A percentile compares a stretch with the other conserved stretches of the same genome.
phyloP scores from a whole-genome alignment of 2,888 invertebrate species.

The Drosophila formosana region DNA sequence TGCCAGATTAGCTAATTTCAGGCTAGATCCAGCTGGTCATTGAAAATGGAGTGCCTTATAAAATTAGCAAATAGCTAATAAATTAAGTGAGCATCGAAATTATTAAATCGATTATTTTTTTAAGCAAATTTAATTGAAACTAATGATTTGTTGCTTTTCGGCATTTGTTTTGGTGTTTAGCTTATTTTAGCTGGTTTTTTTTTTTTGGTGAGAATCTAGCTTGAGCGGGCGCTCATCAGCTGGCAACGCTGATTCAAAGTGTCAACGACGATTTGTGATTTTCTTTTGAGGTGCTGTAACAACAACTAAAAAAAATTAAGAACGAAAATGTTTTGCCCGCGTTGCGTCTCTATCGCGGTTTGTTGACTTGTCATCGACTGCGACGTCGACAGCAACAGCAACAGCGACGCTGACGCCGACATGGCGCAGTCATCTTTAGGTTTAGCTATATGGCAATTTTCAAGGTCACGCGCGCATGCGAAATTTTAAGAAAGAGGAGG shows the following conservation, averaged over 20 bases:
- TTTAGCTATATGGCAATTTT: slow-evolving; percentile 38
- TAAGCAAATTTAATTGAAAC: too few species aligned
- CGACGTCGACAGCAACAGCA: slow-evolving; percentile 7
- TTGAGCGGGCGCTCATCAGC: too few species aligned
- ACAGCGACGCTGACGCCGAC: slow-evolving; percentile 19
- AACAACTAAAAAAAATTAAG: slow-evolving; percentile 31
- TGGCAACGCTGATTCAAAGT: not conserved
- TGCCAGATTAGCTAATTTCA: too few species aligned
- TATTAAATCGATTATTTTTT: too few species aligned
- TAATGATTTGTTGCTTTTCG: too few species aligned
- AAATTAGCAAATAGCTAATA: too few species aligned
- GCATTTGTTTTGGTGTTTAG: too few species aligned
- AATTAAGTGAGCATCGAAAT: too few species aligned
- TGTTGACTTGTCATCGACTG: slow-evolving; percentile 42
- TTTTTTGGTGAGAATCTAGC: too few species aligned
- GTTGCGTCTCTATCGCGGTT: slow-evolving; percentile 20
- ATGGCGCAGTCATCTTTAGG: slow-evolving; percentile 28
- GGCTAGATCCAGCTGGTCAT: too few species aligned
- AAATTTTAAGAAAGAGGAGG: slow-evolving; percentile 35
- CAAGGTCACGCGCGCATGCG: slow-evolving; percentile 56
- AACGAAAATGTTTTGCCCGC: slow-evolving; percentile 16
- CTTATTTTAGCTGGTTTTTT: too few species aligned
- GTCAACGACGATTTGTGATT: slow-evolving; percentile 35
- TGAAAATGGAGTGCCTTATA: too few species aligned
- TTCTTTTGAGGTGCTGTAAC: slow-evolving; percentile 16